phyloP scores from a whole-genome alignment of 2,113 vertebrate genomes.

The Dunckerocampus dactyliophorus region DNA sequence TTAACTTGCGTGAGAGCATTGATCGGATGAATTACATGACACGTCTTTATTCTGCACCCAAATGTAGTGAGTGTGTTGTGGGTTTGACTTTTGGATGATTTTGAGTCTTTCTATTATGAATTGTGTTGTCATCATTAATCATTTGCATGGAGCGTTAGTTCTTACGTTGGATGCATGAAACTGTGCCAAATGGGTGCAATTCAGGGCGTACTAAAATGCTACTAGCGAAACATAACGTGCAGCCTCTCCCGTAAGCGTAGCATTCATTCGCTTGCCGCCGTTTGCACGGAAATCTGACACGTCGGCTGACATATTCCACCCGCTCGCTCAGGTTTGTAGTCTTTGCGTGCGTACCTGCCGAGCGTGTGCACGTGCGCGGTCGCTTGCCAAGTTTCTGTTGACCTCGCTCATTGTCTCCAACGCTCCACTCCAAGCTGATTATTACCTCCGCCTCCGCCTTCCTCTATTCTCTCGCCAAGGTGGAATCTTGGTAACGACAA shows the following conservation, averaged over 20 bases:
- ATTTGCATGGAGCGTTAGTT: too few species aligned
- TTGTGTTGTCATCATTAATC: too few species aligned
- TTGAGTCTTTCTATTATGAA: too few species aligned
- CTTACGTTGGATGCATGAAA: too few species aligned
- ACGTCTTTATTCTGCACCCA: too few species aligned
- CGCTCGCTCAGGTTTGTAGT: slow-evolving; percentile 22
- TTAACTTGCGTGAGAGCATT: too few species aligned
- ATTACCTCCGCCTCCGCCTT: slow-evolving; percentile 55
- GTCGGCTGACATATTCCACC: background rate
- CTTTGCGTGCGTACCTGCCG: slow-evolving; percentile 14
- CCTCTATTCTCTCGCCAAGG: slow-evolving; percentile 17
- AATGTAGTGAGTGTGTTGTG: too few species aligned
- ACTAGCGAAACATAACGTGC: background rate
- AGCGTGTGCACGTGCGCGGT: slow-evolving; percentile 48
- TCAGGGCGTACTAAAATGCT: too few species aligned
- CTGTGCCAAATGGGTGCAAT: too few species aligned
- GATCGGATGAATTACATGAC: too few species aligned
- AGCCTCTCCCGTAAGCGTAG: background rate
- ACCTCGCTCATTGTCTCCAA: slow-evolving; percentile 49
- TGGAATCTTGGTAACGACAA: slow-evolving; percentile 51
- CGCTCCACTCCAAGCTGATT: slow-evolving; percentile 54
- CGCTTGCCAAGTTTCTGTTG: slow-evolving; percentile 77
- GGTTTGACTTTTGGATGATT: too few species aligned
- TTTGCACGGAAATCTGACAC: background rate
- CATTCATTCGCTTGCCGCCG: background rate